phyloP scores from a whole-genome alignment of 2,113 vertebrate species.

The Cercopithecus mona region DNA sequence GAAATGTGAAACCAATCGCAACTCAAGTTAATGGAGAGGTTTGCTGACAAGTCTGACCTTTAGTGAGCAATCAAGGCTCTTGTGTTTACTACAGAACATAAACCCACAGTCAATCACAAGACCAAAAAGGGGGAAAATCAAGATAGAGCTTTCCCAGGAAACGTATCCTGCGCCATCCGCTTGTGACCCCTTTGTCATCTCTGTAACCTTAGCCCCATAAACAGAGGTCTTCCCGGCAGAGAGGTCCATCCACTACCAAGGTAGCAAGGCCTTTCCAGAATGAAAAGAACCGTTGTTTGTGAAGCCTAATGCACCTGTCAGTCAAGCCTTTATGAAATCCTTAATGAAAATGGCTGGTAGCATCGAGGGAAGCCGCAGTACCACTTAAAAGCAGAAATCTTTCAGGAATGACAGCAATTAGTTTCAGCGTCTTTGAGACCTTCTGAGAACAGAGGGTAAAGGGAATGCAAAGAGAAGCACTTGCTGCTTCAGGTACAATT shows the following conservation, averaged over 20 bases:
- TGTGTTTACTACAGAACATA: slow-evolving; percentile 50
- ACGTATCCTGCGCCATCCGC: not conserved
- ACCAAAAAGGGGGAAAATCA: not conserved
- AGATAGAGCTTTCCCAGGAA: slow-evolving; percentile 6
- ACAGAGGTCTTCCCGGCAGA: not conserved
- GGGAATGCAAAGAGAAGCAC: not conserved
- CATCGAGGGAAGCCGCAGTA: not conserved
- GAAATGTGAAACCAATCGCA: slow-evolving; percentile 53
- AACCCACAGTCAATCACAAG: slow-evolving; percentile 48
- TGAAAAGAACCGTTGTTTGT: not conserved
- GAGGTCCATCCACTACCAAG: not conserved
- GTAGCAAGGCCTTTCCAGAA: not conserved
- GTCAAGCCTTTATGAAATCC: not conserved
- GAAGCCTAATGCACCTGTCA: not conserved
- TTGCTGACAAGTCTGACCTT: slow-evolving; percentile 70
- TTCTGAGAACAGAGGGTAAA: not conserved
- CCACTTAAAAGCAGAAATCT: not conserved
- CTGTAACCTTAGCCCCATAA: not conserved
- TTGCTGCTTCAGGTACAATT: not conserved
- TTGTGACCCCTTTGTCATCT: not conserved
- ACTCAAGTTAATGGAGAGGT: slow-evolving; percentile 66
- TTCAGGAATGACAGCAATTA: not conserved
- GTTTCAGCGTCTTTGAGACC: not conserved
- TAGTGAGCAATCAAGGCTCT: slow-evolving; percentile 63
- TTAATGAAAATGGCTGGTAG: not conserved